Evolutionary conservation across 2,888 invertebrate genomes (phyloP).

Genomic region (Clivina fossor): DNA sequence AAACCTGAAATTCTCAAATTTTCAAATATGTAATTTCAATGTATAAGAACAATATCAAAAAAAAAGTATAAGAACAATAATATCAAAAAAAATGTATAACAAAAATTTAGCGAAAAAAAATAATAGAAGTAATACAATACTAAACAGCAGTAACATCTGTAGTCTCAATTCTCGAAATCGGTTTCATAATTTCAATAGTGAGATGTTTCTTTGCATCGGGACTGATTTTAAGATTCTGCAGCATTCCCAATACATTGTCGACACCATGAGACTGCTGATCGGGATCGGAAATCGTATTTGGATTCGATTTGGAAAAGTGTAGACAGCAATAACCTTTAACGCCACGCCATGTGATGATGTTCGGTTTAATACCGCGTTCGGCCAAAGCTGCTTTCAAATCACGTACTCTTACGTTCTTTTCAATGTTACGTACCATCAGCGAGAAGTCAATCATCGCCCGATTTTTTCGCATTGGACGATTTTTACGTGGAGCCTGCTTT

Average conservation of each 20-base stretch:
- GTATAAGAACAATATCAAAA: too few relatives aligned
- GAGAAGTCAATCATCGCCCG: constrained; percentile 58
- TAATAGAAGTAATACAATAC: background rate
- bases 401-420: constrained; percentile 69
- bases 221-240: constrained; percentile 54
- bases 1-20: background rate
- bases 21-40: too few relatives aligned
- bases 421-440: constrained; percentile 69
- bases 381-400: constrained; percentile 73
- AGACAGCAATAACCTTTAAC: constrained; percentile 57
- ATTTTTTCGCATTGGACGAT: constrained; percentile 23
- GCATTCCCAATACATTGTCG: constrained; percentile 55
- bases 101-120: background rate
- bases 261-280: constrained; percentile 49
- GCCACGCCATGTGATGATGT: constrained; percentile 70
- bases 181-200: constrained; percentile 56
- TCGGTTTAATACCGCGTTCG: constrained; percentile 74
- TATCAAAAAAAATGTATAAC: background rate
- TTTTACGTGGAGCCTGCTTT: constrained; percentile 19
- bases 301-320: constrained; percentile 71
- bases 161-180: constrained; percentile 57
- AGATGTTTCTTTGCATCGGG: constrained; percentile 48
- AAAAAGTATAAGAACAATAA: too few relatives aligned
- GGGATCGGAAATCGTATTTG: constrained; percentile 40
- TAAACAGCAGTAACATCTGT: constrained; percentile 57